Evolutionary conservation across 2,888 invertebrate genomes (phyloP), one percentile per base, ranked within the genome.

Genomic region (Halocaridina rubra): DNA sequence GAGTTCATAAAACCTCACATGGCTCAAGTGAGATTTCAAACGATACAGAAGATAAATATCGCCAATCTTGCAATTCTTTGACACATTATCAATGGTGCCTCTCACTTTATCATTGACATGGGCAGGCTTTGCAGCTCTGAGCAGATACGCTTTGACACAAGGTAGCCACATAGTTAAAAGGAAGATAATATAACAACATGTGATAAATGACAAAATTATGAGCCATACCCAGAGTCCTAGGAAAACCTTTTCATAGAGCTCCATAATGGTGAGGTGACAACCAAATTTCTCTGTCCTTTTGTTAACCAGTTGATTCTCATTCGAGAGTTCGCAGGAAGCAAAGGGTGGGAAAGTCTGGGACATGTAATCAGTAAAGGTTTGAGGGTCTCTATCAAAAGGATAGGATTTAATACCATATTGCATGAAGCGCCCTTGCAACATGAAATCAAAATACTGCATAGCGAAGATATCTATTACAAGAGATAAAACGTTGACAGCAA

Each of bases 181-280:
- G 77, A 84, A 79, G 53, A 88, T 57, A 64, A 88, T 86, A 75
- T 88, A 86, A 27, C 82, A 71, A 22, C 61, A 53, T 16, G 88
- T 88, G 61, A 88, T n/a, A 81, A 84, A 67, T 27, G 78, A 79
- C 19, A 88, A 76, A 8, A 88, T 3, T 61, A 88, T 84, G 30
- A 88, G 81, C 88, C 88, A 88, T 39, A 88, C 13, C 88, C 88
- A 88, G 57, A 88, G 39, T 3, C 57, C 61, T 39, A 88, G 32
- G 81, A 88, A 88, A 10, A 86, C 24, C 71, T 88, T 88, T 69
- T 88, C 88, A 71, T 86, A 88, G n/a, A 88, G 67, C 57, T 88
- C 88, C 88, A 86, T 86, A 67, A 88, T 86, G 76, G 88, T 88
- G 19, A 88, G 76, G 33, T 88, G 88, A 39, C 86, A 88, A 86